A percentile compares a stretch with the other conserved stretches of the same genome.
Conservation (phyloP, 2,113 vertebrate genomes). For the Rafetus swinhoei region DNA sequence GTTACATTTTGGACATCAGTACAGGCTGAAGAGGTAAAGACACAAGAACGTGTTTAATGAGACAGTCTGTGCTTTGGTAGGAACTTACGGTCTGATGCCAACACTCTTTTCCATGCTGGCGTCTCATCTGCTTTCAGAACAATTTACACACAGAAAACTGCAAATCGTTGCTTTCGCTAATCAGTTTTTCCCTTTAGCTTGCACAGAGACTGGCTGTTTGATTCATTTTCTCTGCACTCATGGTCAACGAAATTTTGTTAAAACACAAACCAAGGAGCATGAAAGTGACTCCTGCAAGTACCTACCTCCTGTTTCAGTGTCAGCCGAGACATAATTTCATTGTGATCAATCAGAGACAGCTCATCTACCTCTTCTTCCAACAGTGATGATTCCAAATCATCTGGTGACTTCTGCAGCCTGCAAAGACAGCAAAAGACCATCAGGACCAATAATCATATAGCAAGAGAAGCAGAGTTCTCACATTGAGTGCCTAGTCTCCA, state of each 20-base stretch:
- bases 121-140: not conserved
- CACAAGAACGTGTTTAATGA: not conserved
- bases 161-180: not conserved
- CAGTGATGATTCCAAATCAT: slow-evolving; percentile 80
- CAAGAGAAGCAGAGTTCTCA: not conserved
- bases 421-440: not conserved
- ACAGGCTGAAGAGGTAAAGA: not conserved
- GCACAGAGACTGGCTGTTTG: not conserved
- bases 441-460: not conserved
- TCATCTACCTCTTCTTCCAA: slow-evolving; percentile 93
- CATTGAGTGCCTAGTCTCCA: not conserved
- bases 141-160: not conserved
- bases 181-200: not conserved
- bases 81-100: accelerated
- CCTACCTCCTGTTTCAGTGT: slow-evolving; percentile 95
- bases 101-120: not conserved
- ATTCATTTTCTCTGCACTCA: not conserved
- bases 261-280: not conserved
- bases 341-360: slow-evolving; percentile 95
- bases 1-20: not conserved
- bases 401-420: slow-evolving; percentile 86
- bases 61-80: not conserved
- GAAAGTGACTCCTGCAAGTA: not conserved
- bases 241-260: not conserved
- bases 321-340: slow-evolving; percentile 93